Evolutionary conservation across 1,140 invertebrate genomes (phyloP).

Genomic region (Drosophila punjabiensis): DNA sequence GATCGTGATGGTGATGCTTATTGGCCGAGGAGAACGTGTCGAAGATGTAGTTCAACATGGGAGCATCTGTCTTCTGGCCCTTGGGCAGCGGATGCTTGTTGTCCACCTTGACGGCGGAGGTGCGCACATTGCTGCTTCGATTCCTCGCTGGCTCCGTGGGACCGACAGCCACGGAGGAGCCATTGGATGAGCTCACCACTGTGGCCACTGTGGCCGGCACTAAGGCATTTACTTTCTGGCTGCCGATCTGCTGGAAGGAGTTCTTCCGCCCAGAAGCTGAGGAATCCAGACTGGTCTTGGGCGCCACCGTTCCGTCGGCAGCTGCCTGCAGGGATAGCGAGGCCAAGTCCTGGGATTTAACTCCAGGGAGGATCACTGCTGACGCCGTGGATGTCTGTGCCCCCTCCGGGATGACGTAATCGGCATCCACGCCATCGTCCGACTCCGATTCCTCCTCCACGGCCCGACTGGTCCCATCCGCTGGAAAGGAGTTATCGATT

Average conservation of each 20-base stretch:
- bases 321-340: constrained; percentile 71
- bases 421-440: constrained; percentile 44
- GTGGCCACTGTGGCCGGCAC: constrained; percentile 38
- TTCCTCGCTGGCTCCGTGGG: constrained; percentile 35
- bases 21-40: constrained; percentile 89
- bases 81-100: constrained; percentile 74
- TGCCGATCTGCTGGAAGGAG: constrained; percentile 73
- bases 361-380: constrained; percentile 32
- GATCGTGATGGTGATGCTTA: constrained; percentile 88
- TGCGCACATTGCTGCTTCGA: constrained; percentile 40
- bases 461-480: constrained; percentile 36
- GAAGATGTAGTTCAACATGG: constrained; percentile 91
- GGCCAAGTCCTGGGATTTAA: constrained; percentile 65
- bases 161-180: constrained; percentile 1
- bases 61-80: constrained; percentile 88
- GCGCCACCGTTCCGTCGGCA: constrained; percentile 19
- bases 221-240: constrained; percentile 74
- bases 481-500: constrained; percentile 82
- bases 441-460: constrained; percentile 32
- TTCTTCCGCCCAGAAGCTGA: constrained; percentile 44
- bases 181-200: constrained; percentile 21
- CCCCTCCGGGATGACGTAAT: constrained; percentile 71
- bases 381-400: constrained; percentile 26
- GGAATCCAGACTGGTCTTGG: constrained; percentile 32
- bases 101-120: constrained; percentile 72